Evolutionary conservation across 2,888 invertebrate species (phyloP).

Genomic region (Theodoxus fluviatilis): DNA sequence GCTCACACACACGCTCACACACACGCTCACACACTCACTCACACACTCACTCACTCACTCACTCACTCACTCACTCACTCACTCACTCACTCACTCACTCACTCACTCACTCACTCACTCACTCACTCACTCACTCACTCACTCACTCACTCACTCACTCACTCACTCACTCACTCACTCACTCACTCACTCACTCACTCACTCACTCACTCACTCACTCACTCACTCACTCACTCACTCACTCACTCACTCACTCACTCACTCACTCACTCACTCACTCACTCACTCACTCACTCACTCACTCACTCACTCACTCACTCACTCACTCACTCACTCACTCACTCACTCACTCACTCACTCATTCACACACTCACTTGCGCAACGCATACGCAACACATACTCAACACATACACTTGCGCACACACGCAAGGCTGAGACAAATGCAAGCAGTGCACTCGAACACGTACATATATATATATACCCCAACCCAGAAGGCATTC

Average conservation of each 20-base stretch:
- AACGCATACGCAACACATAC: not conserved
- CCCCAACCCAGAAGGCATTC: not conserved
- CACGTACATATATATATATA: not conserved
- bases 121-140: too few species aligned
- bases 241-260: too few species aligned
- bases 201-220: constrained; percentile 22
- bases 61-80: not conserved
- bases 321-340: not conserved
- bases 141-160: too few species aligned
- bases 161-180: constrained; percentile 17
- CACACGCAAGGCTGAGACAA: not conserved
- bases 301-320: not conserved
- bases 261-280: not conserved
- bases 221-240: not conserved
- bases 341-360: not conserved
- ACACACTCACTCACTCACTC: constrained; percentile 9
- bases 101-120: too few species aligned
- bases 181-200: constrained; percentile 13
- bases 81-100: not conserved
- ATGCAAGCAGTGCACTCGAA: not conserved
- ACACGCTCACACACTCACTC: constrained; percentile 2
- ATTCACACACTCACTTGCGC: not conserved
- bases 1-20: not conserved
- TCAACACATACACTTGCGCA: not conserved
- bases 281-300: constrained; percentile 2